Evolutionary conservation across 2,113 vertebrate genomes (phyloP).

Genomic region (Fulmarus glacialis): DNA sequence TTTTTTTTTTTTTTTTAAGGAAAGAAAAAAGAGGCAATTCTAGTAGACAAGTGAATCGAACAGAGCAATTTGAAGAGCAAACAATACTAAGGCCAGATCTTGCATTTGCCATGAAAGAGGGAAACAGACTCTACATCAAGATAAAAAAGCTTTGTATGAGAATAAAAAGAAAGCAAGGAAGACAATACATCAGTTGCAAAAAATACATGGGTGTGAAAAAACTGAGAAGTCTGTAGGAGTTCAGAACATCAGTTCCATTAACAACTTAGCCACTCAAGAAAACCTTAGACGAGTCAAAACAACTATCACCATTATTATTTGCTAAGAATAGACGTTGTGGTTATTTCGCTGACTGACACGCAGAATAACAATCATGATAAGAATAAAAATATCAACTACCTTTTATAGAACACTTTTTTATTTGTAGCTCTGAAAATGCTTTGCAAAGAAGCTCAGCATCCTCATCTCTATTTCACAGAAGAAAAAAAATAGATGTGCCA

Average conservation of each 20-base stretch:
- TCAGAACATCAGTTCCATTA: constrained; percentile 50
- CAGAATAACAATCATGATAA: not conserved
- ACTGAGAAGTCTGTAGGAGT: not conserved
- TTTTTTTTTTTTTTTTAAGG: not conserved
- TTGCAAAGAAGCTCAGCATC: not conserved
- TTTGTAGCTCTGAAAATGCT: not conserved
- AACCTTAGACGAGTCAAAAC: constrained; percentile 49
- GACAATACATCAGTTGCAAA: not conserved
- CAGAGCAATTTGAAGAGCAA: not conserved
- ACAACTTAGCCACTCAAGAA: constrained; percentile 26
- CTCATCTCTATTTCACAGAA: constrained; percentile 12
- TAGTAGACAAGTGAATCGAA: not conserved
- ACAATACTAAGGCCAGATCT: not conserved
- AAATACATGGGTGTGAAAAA: constrained; percentile 20
- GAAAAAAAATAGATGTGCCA: not conserved
- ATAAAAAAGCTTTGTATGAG: not conserved
- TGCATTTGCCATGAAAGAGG: not conserved
- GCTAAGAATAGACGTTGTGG: constrained; percentile 47
- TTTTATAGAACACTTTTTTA: not conserved
- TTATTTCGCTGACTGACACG: constrained; percentile 21
- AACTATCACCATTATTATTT: constrained; percentile 27
- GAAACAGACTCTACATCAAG: not conserved
- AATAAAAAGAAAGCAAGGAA: not conserved
- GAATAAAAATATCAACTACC: constrained; percentile 19
- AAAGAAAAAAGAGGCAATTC: not conserved